Evolutionary conservation across 2,888 invertebrate species (phyloP).

Genomic region (Ectobius pallidus): DNA sequence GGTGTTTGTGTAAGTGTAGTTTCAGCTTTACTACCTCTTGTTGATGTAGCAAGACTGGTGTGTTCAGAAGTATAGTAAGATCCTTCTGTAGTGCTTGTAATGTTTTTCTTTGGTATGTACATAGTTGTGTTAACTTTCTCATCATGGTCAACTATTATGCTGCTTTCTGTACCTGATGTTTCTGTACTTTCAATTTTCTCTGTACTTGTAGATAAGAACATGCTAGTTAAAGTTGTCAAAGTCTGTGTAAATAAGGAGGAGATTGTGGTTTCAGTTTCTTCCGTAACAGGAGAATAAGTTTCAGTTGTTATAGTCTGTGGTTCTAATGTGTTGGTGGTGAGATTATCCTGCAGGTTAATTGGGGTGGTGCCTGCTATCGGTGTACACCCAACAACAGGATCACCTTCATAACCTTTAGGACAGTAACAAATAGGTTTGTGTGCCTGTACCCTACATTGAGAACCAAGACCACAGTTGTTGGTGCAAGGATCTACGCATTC

Average conservation of each 20-base stretch:
- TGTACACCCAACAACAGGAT: constrained; percentile 41
- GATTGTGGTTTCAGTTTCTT: neutral
- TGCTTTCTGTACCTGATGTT: neutral
- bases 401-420: constrained; percentile 44
- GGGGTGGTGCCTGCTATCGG: constrained; percentile 20
- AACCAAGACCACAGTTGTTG: constrained; percentile 72
- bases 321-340: neutral
- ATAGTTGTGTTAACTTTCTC: too few relatives aligned
- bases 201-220: neutral
- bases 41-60: neutral
- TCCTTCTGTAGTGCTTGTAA: neutral
- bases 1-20: neutral
- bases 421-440: constrained; percentile 84
- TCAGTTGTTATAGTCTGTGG: neutral
- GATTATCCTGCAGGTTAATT: constrained; percentile 16
- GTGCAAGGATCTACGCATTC: constrained; percentile 83
- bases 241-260: neutral
- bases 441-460: constrained; percentile 80
- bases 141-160: neutral
- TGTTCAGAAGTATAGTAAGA: neutral
- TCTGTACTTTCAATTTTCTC: neutral
- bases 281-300: neutral
- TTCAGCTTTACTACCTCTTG: constrained; percentile 9
- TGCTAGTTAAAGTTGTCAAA: constrained; percentile 6
- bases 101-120: neutral